A percentile compares a stretch with the other conserved stretches of the same genome.
phyloP scores from a whole-genome alignment of 1,140 invertebrate genomes.

The Trachymyrmex cornetzi region DNA sequence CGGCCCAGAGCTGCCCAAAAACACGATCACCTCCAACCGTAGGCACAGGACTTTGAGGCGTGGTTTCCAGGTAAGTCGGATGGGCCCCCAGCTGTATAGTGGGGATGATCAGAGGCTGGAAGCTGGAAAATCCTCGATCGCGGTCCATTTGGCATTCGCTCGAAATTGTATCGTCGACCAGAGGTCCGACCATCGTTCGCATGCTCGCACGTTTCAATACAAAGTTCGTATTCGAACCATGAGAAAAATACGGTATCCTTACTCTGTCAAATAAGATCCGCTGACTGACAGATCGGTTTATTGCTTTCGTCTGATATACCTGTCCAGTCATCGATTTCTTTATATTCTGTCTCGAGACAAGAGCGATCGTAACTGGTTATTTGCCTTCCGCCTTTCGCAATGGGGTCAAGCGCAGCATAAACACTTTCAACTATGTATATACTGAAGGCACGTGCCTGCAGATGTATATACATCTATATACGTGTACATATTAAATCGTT shows the following conservation, averaged over 20 bases:
- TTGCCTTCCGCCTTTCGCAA: slow-evolving; percentile 25
- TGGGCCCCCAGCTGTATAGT: slow-evolving; percentile 35
- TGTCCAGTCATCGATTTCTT: slow-evolving; percentile 12
- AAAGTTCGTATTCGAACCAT: background rate
- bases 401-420: slow-evolving; percentile 48
- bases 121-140: slow-evolving; percentile 47
- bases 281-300: background rate
- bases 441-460: background rate
- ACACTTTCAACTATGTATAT: slow-evolving; percentile 12
- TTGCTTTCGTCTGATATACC: slow-evolving; percentile 12
- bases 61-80: slow-evolving; percentile 58
- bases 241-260: background rate
- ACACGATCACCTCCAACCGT: slow-evolving; percentile 63
- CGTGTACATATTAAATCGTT: too few species aligned
- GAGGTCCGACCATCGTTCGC: too few species aligned
- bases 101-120: slow-evolving; percentile 42
- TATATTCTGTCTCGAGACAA: slow-evolving; percentile 8
- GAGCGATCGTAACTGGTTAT: slow-evolving; percentile 10
- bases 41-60: slow-evolving; percentile 51
- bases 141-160: background rate
- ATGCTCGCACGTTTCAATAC: background rate
- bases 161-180: background rate
- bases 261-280: background rate
- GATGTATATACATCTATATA: background rate
- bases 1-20: slow-evolving; percentile 64